Conservation (phyloP, 2,113 vertebrate genomes). For the Dasyurus viverrinus region DNA sequence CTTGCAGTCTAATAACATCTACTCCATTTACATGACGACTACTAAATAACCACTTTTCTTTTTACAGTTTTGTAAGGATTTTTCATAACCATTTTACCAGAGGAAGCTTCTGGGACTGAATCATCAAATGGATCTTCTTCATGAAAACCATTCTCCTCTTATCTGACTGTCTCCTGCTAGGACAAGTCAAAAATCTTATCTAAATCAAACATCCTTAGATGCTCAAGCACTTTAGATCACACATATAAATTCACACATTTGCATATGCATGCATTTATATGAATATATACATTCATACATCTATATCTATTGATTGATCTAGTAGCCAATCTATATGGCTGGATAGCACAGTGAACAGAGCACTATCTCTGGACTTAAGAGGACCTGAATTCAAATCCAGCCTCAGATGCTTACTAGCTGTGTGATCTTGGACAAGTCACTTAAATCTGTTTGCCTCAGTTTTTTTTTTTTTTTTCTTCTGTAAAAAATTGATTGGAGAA, state of each 20-base stretch:
- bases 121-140: not conserved
- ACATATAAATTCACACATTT: not conserved
- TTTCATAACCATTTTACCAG: not conserved
- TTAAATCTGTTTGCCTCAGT: too few species aligned
- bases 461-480: too few species aligned
- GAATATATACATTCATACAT: not conserved
- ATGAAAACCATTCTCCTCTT: not conserved
- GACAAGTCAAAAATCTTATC: not conserved
- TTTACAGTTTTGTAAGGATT: not conserved
- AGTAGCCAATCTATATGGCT: not conserved
- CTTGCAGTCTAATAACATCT: not conserved
- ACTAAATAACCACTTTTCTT: not conserved
- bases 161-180: not conserved
- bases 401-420: too few species aligned
- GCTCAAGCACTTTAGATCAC: not conserved
- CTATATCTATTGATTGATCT: too few species aligned
- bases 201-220: not conserved
- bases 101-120: not conserved
- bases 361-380: not conserved
- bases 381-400: not conserved
- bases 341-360: not conserved
- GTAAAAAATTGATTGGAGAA: not conserved
- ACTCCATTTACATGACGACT: not conserved
- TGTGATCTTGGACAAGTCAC: too few species aligned
- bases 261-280: not conserved